Evolutionary conservation across 1,140 invertebrate species (phyloP).

Genomic region (Drosophila aff.): DNA sequence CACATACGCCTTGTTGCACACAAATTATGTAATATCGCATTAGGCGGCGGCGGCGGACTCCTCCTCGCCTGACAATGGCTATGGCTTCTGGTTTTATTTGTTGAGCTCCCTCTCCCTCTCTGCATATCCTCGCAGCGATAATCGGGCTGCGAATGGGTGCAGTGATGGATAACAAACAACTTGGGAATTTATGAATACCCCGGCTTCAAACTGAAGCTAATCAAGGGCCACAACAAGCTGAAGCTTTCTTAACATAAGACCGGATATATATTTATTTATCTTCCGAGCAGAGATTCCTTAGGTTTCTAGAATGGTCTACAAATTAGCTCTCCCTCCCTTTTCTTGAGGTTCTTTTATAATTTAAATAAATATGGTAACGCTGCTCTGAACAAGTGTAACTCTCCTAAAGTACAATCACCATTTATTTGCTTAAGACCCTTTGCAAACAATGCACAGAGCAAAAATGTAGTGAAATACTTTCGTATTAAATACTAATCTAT

Average conservation of each 20-base stretch:
- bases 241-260: constrained; percentile 22
- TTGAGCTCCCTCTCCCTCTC: constrained; percentile 22
- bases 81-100: constrained; percentile 32
- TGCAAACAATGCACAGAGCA: neutral
- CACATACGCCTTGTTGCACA: constrained; percentile 77
- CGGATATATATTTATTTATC: constrained; percentile 17
- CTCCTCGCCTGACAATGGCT: constrained; percentile 5
- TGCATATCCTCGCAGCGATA: constrained; percentile 16
- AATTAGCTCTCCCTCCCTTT: neutral
- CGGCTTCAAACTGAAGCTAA: constrained; percentile 1
- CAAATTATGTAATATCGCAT: constrained; percentile 78
- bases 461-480: neutral
- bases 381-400: constrained; percentile 2
- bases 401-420: constrained; percentile 10
- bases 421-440: constrained; percentile 12
- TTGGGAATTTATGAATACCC: constrained; percentile 6
- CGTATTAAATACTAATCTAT: neutral
- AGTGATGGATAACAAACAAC: constrained; percentile 15
- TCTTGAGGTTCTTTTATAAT: neutral
- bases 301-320: neutral
- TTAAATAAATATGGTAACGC: constrained; percentile 9
- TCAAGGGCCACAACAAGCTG: neutral
- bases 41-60: constrained; percentile 32
- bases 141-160: constrained; percentile 21
- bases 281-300: constrained; percentile 6